Percentiles rank a stretch among this genome's conserved stretches.
Evolutionary conservation across 2,797 vertebrate species (phyloP).

Genomic region (Cossypha polioptera): DNA sequence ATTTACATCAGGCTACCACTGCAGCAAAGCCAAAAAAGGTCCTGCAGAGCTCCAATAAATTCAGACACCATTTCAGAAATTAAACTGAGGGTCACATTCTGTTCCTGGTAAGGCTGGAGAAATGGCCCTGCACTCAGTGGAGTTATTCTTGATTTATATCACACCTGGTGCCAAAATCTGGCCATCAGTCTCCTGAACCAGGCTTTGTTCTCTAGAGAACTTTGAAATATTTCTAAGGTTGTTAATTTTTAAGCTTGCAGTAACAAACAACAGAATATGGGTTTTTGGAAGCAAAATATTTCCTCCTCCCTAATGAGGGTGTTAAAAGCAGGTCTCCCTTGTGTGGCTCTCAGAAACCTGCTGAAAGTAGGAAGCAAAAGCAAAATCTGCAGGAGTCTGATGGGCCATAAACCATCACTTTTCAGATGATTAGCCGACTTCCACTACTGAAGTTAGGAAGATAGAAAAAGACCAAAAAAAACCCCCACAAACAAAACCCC

Average conservation of each 20-base stretch:
- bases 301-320: background rate
- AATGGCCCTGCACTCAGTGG: background rate
- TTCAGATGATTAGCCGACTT: background rate
- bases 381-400: background rate
- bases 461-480: background rate
- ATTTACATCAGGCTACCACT: slow-evolving; percentile 35
- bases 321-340: background rate
- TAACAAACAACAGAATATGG: background rate
- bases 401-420: background rate
- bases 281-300: background rate
- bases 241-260: background rate
- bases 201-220: background rate
- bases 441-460: background rate
- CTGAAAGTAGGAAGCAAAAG: background rate
- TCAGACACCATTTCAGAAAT: slow-evolving; percentile 29
- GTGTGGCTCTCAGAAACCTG: background rate
- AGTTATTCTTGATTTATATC: background rate
- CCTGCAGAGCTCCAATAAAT: slow-evolving; percentile 31
- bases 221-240: background rate
- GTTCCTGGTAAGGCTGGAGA: background rate
- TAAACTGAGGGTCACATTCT: slow-evolving; percentile 42
- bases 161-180: background rate
- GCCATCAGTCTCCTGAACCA: background rate
- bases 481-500: accelerated
- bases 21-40: slow-evolving; percentile 23